Conservation (phyloP, 2,888 invertebrate species). For the Caenorhabditis afra region DNA sequence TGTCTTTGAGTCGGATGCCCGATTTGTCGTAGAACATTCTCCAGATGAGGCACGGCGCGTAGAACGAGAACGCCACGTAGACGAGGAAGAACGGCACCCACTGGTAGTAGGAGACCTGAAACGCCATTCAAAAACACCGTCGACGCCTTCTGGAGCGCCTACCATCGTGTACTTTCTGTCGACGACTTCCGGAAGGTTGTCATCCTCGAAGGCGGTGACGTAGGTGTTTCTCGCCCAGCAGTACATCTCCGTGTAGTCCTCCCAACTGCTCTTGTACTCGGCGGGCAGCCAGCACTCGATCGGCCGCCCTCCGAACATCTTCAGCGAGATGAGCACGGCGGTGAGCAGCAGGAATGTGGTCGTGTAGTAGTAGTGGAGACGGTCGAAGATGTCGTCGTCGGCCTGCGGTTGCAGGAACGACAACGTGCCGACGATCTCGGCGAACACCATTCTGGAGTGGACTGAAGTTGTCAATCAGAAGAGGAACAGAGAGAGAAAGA, state of each 20-base stretch:
- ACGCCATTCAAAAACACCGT: not conserved
- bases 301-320: conserved; percentile 80
- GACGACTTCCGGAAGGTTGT: conserved; percentile 74
- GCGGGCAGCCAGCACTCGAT: conserved; percentile 80
- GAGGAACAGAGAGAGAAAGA: conserved; percentile 19
- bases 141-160: not conserved
- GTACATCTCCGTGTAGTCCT: conserved; percentile 80
- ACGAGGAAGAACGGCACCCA: conserved; percentile 81
- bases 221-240: conserved; percentile 81
- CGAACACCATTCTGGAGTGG: conserved; percentile 77
- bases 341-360: conserved; percentile 82
- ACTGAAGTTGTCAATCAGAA: no score
- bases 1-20: conserved; percentile 80
- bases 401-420: conserved; percentile 78
- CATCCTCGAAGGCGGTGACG: conserved; percentile 77
- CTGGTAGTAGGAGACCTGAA: conserved; percentile 77
- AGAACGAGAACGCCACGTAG: conserved; percentile 80
- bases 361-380: conserved; percentile 83
- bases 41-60: conserved; percentile 80
- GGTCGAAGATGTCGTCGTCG: conserved; percentile 81
- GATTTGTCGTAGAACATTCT: conserved; percentile 77
- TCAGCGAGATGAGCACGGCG: conserved; percentile 80
- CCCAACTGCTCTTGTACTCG: conserved; percentile 79
- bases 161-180: conserved; percentile 65
- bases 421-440: conserved; percentile 79